Base-by-base conservation (phyloP, 2,797 vertebrate genomes). In the Mallotus villosus region DNA sequence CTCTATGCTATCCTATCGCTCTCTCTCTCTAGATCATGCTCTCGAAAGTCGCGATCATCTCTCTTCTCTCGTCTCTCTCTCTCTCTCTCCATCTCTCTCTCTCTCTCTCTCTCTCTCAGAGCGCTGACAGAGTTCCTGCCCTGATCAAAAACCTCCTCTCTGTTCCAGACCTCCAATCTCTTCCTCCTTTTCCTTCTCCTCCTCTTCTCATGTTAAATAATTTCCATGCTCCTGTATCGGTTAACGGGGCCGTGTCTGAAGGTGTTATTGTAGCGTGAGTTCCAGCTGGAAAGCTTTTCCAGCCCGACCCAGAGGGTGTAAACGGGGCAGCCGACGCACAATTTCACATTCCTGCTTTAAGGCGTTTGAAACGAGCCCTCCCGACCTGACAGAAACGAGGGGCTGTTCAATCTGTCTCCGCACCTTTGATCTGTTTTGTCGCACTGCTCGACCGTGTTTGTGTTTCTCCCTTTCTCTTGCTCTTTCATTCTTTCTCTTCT, bases 221-320 rank as follows among this genome's bases (percentile, higher is more conserved):
- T 88, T 86, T 87, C 84, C 86, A 81, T 75, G 71, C 79, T 78
- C 21, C 2, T 21, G 81, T 87, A 82, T 87, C 74, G 49, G 80
- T 83, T 82, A 76, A 81, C 75, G 67, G 82, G 75, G 81, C 80
- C 72, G 78, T 77, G 84, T 78, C 17, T 21, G 76, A 74, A 76
- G 78, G 77, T 80, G 78, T 90, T 87, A 62, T 72, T 77, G 75
- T 74, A 77, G 84, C 81, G n/a, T 70, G 68, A 76, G 72, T 77
- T 91, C 77, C 82, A 88, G 85, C 88, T 91, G 85, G 82, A 89
- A 89, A 79, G 58, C 69, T 82, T 90, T 87, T 88, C 68, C 71
- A 74, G 74, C 63, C 78, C 73, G 71, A 85, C 84, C 77, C 77
- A 76, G 77, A 75, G 75, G 71, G 84, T 90, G 82, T 84, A 83